Evolutionary conservation across 2,797 vertebrate species (phyloP), one percentile per base, ranked within the genome.

Genomic region (Molossus alvarezi): DNA sequence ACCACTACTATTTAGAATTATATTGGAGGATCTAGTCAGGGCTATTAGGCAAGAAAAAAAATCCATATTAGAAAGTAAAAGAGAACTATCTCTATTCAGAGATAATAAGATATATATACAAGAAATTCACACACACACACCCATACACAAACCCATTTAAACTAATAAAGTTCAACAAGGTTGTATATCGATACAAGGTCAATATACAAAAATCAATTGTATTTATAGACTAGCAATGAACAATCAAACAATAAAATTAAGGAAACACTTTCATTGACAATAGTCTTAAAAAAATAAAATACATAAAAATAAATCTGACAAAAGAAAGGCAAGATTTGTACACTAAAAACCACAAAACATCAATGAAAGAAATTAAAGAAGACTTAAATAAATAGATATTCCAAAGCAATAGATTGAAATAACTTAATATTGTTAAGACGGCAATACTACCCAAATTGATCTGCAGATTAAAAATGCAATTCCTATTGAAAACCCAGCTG

Each of bases 1-100:
- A 60, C 27, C 55, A 60, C 23, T 58, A 53, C 20, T 75, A 62
- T 25, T 80, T 23, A 33, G 27, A 37, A 67, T 65, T 48, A 2
- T 58, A 58, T 58, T 73, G 45, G 60, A 75, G 21, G 27, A 94
- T 17, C 23, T 55, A 55, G 6, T 48, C 73, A 76, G 51, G 51
- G 18, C 51, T 77, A 77, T n/a, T 55, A n/a, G 76, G 29, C 85
- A 88, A 93, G 51, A 58, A 88, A 55, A 76, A n/a, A 45, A 90
- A 82, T 27, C 45, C 41, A 27, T 72, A 53, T 41, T 62, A 48
- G 67, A 91, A 73, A 82, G 29, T 82, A 82, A 87, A 60, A 51
- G 60, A 77, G 55, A 89, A 67, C 1, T 53, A 6, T 73, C 55
- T 73, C 41, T 73, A 73, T 51, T 73, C 17, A 21, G n/a, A 91